phyloP scores from a whole-genome alignment of 2,113 vertebrate species.

The Tachuris rubrigastra region DNA sequence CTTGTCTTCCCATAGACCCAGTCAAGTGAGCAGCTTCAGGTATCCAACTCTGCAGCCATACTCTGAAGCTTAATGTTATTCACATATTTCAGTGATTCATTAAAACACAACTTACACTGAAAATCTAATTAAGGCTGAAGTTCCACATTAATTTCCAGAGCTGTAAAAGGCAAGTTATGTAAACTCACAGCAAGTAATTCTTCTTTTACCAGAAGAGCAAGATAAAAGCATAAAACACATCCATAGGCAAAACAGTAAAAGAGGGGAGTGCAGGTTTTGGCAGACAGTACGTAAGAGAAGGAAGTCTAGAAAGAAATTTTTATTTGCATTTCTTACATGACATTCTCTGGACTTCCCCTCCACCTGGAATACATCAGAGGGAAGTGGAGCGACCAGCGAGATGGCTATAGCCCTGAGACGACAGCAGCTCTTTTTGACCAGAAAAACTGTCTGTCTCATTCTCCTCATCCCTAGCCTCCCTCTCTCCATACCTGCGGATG shows the following conservation, averaged over 20 bases:
- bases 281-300: slow-evolving; percentile 36
- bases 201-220: slow-evolving; percentile 56
- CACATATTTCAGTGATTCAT: slow-evolving; percentile 8
- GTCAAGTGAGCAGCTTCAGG: background rate
- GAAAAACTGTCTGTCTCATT: background rate
- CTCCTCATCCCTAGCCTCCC: background rate
- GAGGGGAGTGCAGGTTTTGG: background rate
- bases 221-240: slow-evolving; percentile 35
- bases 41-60: background rate
- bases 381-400: background rate
- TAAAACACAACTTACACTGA: slow-evolving; percentile 8
- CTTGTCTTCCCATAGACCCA: background rate
- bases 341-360: slow-evolving; percentile 44
- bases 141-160: slow-evolving; percentile 26
- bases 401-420: background rate
- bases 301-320: slow-evolving; percentile 55
- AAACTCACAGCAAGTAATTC: slow-evolving; percentile 54
- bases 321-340: slow-evolving; percentile 58
- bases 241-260: slow-evolving; percentile 47
- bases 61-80: background rate
- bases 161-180: slow-evolving; percentile 50
- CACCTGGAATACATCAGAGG: slow-evolving; percentile 37
- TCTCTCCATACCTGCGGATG: background rate
- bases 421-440: background rate
- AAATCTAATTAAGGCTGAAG: slow-evolving; percentile 42